Conservation (phyloP, 2,797 vertebrate genomes). For the Chaetodon trifasciatus region DNA sequence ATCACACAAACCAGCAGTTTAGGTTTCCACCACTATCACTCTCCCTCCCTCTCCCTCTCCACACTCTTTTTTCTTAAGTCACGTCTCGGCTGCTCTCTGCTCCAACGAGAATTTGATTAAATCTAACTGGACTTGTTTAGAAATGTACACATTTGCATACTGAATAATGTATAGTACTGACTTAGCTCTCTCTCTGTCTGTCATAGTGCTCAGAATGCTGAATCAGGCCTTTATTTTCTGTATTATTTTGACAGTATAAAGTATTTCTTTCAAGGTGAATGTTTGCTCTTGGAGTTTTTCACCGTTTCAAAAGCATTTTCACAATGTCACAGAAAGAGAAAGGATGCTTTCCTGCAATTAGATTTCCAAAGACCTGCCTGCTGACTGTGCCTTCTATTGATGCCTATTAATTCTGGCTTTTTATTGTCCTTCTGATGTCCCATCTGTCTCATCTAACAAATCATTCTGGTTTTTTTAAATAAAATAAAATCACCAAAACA, state of each 20-base stretch:
- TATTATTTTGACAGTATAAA: background rate
- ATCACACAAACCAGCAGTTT: constrained; percentile 45
- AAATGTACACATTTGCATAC: background rate
- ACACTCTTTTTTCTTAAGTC: background rate
- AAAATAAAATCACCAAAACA: background rate
- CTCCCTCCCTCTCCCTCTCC: background rate
- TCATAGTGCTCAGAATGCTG: background rate
- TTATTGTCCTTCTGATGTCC: background rate
- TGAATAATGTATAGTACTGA: background rate
- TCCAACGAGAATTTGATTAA: background rate
- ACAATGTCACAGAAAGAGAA: background rate
- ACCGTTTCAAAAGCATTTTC: background rate
- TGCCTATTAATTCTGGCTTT: background rate
- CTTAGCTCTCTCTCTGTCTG: background rate
- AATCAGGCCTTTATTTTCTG: background rate
- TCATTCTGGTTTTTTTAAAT: background rate
- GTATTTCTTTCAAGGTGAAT: background rate
- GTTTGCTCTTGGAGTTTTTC: background rate
- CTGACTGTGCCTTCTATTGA: background rate
- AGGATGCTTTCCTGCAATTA: background rate
- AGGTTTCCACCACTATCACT: constrained; percentile 31
- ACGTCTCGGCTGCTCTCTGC: background rate
- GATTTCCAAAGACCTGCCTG: background rate
- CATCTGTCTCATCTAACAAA: background rate
- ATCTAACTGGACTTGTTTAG: background rate